phyloP scores from a whole-genome alignment of 2,113 vertebrate species.

The Siniperca chuatsi region DNA sequence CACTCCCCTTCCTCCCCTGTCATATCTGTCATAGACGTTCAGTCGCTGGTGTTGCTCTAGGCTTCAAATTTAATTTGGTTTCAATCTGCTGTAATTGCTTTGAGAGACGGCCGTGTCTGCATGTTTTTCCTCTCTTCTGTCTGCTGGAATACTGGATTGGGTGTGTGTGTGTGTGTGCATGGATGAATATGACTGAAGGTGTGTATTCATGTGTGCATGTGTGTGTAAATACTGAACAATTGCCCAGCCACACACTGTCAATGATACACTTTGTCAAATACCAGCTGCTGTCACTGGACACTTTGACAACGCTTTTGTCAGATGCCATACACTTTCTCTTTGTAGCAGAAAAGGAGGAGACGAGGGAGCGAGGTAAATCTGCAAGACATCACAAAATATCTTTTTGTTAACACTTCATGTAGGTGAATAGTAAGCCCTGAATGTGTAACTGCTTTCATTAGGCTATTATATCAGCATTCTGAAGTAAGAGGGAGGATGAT shows the following conservation, averaged over 20 bases:
- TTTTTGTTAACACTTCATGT: constrained; percentile 26
- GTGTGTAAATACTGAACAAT: constrained; percentile 63
- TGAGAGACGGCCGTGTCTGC: constrained; percentile 81
- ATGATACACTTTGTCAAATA: constrained; percentile 76
- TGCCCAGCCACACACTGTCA: constrained; percentile 68
- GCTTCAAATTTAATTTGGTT: constrained; percentile 87
- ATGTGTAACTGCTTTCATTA: constrained; percentile 63
- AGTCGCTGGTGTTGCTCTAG: constrained; percentile 78
- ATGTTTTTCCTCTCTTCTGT: constrained; percentile 72
- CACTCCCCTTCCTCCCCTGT: constrained; percentile 67
- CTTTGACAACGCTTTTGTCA: constrained; percentile 72
- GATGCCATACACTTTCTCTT: constrained; percentile 46
- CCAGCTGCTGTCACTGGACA: constrained; percentile 71
- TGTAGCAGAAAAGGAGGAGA: neutral
- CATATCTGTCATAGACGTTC: constrained; percentile 79
- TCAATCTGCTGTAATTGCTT: constrained; percentile 88
- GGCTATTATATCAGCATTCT: constrained; percentile 63
- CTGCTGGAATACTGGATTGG: constrained; percentile 55
- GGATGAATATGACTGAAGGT: constrained; percentile 53
- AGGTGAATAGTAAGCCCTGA: constrained; percentile 43
- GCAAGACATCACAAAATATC: constrained; percentile 55
- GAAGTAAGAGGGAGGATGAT: constrained; percentile 64
- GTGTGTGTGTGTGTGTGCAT: neutral
- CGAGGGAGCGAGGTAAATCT: constrained; percentile 25
- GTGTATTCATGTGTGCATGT: constrained; percentile 46